phyloP scores from a whole-genome alignment of 2,888 invertebrate species.

The Agrotis segetum region DNA sequence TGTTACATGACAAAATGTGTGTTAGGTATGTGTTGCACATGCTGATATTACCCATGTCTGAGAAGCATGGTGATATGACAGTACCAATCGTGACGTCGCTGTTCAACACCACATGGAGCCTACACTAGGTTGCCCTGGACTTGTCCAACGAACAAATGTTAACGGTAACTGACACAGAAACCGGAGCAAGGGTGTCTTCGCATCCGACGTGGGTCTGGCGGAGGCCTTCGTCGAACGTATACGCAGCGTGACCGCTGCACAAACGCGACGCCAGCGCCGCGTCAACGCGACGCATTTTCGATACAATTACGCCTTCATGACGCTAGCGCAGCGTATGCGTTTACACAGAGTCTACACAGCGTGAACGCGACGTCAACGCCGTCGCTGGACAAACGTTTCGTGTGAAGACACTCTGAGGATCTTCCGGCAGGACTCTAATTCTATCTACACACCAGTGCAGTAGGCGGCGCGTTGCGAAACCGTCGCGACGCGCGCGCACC shows the following conservation, averaged over 20 bases:
- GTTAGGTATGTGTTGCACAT: slow-evolving; percentile 16
- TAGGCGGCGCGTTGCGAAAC: slow-evolving; percentile 34
- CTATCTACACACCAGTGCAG: slow-evolving; percentile 54
- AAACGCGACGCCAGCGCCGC: slow-evolving; percentile 31
- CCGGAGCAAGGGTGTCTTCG: slow-evolving; percentile 43
- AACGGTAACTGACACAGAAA: slow-evolving; percentile 37
- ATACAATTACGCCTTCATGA: slow-evolving; percentile 18
- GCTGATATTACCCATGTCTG: slow-evolving; percentile 12
- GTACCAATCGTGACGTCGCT: slow-evolving; percentile 17
- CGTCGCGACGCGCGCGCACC: slow-evolving; percentile 33
- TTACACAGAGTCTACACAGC: slow-evolving; percentile 23
- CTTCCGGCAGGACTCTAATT: slow-evolving; percentile 34
- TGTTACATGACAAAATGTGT: slow-evolving; percentile 25
- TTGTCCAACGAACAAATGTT: slow-evolving; percentile 14
- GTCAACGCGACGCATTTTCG: slow-evolving; percentile 21
- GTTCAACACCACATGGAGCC: slow-evolving; percentile 31
- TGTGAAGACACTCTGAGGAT: slow-evolving; percentile 39
- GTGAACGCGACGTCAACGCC: slow-evolving; percentile 29
- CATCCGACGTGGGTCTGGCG: slow-evolving; percentile 37
- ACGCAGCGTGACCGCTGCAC: slow-evolving; percentile 19
- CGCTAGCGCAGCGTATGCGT: slow-evolving; percentile 22
- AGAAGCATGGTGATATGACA: slow-evolving; percentile 18
- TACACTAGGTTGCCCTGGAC: slow-evolving; percentile 18
- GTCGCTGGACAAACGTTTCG: slow-evolving; percentile 18
- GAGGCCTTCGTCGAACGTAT: slow-evolving; percentile 29